Evolutionary conservation across 2,888 invertebrate genomes (phyloP), one percentile per base, ranked within the genome.

Genomic region (Eupithecia dodoneata): DNA sequence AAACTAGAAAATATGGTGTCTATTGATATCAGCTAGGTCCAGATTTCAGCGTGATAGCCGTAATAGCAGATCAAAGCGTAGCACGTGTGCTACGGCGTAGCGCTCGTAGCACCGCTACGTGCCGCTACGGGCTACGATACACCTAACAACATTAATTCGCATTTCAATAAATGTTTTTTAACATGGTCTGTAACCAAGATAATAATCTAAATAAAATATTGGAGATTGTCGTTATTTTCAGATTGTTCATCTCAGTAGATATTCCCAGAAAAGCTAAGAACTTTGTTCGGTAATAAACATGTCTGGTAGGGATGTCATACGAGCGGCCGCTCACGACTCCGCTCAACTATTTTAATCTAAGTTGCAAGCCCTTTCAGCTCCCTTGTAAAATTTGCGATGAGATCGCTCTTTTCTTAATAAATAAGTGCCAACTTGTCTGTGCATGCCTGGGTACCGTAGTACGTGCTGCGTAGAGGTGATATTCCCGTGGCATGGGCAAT

Each of bases 291-390:
- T 86, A 83, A 82, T 83, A 84, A 84, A 83, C 84, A 85, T 80
- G 82, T 76, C 79, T 80, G 79, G 76, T 73, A 65, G 76, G 72
- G 71, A 82, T 87, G 87, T 88, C 88, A 87, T 84, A 86, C 75
- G 85, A 83, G 82, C 80, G 81, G 80, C 79, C 81, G 83, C 79
- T 79, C 84, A 76, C 83, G 85, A 86, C 84, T 87, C 86, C 81
- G 84, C 81, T 76, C 85, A 92, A 92, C 92, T 92, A 92, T 92
- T 92, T 92, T 92, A 92, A 92, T 92, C 90, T 90, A 92, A 92
- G 86, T 91, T 91, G 86, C 75, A 80, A 83, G 83, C 85, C 89
- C 87, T 87, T 86, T 85, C 81, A 81, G 84, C 85, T 85, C 85
- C 85, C 88, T 89, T 88, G 89, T 88, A 89, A 90, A 90, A 90